A percentile compares a stretch with the other conserved stretches of the same genome.
These are phyloP conservation scores for Agrochola lychnidis DNA, from an alignment of 2,888 invertebrate species.

Conservation along the genomic window DNA sequence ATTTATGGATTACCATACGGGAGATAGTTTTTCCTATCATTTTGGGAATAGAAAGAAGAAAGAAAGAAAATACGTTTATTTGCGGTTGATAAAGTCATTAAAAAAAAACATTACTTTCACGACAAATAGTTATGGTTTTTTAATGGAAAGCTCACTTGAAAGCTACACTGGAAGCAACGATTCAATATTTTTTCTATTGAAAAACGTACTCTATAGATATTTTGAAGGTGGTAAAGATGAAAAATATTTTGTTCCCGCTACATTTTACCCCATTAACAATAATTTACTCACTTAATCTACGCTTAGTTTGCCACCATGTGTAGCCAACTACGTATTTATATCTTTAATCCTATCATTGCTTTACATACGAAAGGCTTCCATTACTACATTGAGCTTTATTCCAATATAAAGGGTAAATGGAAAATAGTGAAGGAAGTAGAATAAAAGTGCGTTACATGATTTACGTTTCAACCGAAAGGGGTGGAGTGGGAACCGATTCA, in stretches of 20 bases:
- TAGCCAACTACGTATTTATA: background rate
- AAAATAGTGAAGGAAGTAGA: slow-evolving; percentile 27
- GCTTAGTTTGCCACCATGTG: slow-evolving; percentile 2
- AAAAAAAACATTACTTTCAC: background rate
- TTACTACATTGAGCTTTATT: slow-evolving; percentile 33
- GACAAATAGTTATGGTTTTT: background rate
- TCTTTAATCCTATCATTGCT: slow-evolving; percentile 32
- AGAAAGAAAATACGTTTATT: too few relatives aligned
- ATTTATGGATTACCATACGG: background rate
- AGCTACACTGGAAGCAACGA: background rate
- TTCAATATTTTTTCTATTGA: background rate
- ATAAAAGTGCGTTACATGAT: slow-evolving; percentile 46
- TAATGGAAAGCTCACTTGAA: background rate
- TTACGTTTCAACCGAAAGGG: slow-evolving; percentile 27
- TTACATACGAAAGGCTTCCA: slow-evolving; percentile 44
- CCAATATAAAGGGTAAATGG: slow-evolving; percentile 14
- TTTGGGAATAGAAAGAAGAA: background rate
- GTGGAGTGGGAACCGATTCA: slow-evolving; percentile 9
- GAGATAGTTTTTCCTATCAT: background rate
- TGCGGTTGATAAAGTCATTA: background rate
- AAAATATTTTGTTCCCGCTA: background rate
- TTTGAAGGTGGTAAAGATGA: background rate
- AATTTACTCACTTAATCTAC: background rate
- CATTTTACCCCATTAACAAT: background rate
- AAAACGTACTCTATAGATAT: background rate